Conservation (phyloP, 2,113 vertebrate genomes). For the Cyprinus carpio region DNA sequence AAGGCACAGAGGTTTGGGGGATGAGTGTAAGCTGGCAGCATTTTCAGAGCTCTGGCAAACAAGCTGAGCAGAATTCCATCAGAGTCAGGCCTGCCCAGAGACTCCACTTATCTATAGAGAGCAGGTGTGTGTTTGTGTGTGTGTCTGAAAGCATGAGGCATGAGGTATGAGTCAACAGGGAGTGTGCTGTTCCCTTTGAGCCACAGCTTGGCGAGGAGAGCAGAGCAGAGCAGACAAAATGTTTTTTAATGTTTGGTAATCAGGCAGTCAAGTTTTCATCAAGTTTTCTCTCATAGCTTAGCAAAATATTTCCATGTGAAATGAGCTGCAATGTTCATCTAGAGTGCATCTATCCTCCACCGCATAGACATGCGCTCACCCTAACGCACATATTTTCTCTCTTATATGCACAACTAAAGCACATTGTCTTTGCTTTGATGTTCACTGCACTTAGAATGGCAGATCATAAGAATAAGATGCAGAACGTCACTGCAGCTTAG, state of each 20-base stretch:
- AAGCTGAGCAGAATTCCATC: conserved; percentile 37
- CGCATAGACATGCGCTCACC: background rate
- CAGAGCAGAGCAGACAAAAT: conserved; percentile 2
- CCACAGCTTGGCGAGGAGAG: background rate
- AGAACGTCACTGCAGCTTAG: background rate
- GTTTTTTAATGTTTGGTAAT: conserved; percentile 45
- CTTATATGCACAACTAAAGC: background rate
- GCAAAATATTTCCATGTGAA: conserved; percentile 48
- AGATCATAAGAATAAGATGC: background rate
- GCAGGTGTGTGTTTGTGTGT: conserved; percentile 62
- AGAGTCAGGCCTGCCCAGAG: conserved; percentile 39
- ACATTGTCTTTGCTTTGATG: background rate
- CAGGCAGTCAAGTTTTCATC: conserved; percentile 35
- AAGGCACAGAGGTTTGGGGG: background rate
- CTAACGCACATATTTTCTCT: background rate
- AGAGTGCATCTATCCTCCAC: conserved; percentile 24
- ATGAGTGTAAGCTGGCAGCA: conserved; percentile 27
- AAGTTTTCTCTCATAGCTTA: conserved; percentile 31
- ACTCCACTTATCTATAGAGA: conserved; percentile 68
- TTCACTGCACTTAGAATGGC: background rate
- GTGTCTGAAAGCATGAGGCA: conserved; percentile 19
- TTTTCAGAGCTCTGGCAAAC: conserved; percentile 31
- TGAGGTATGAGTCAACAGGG: conserved; percentile 45
- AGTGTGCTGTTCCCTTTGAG: conserved; percentile 42
- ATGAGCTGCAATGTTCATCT: conserved; percentile 41